Evolutionary conservation across 1,140 invertebrate species (phyloP).

Genomic region (Euglossa dilemma): DNA sequence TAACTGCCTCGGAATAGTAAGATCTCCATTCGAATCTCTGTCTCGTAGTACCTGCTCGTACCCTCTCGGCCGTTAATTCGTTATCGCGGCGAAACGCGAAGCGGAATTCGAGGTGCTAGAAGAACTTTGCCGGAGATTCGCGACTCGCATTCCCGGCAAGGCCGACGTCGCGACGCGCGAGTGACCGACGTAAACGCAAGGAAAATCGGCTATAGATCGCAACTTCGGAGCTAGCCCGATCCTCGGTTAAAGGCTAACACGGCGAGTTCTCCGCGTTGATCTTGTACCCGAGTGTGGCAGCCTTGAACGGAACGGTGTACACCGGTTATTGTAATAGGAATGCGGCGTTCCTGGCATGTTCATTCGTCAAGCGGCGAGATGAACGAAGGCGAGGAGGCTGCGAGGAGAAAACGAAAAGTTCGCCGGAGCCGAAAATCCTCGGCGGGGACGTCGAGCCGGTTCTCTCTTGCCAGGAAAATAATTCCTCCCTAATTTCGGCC

Average conservation of each 20-base stretch:
- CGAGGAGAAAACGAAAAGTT: not conserved
- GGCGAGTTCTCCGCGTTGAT: slow-evolving; percentile 26
- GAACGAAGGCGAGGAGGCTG: slow-evolving; percentile 3
- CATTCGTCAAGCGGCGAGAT: slow-evolving; percentile 19
- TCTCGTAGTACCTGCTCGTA: no score
- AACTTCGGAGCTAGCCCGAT: not conserved
- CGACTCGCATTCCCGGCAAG: not conserved
- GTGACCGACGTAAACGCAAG: no score
- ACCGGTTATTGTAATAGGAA: slow-evolving; percentile 66
- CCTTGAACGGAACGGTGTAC: slow-evolving; percentile 68
- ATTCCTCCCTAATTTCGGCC: slow-evolving; percentile 50
- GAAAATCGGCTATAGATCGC: no score
- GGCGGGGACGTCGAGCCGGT: slow-evolving; percentile 9
- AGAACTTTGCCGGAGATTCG: no score
- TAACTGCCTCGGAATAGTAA: slow-evolving; percentile 23
- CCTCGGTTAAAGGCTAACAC: not conserved
- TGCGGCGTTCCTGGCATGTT: slow-evolving; percentile 57
- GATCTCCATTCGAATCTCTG: slow-evolving; percentile 9
- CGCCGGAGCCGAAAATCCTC: slow-evolving; percentile 32
- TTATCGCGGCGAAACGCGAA: not conserved
- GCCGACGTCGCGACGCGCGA: not conserved
- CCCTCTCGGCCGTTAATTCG: not conserved
- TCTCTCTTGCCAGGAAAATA: slow-evolving; percentile 44
- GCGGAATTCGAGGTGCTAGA: no score
- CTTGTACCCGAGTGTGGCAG: slow-evolving; percentile 62